Percentiles rank a stretch among this genome's conserved stretches.
phyloP scores from a whole-genome alignment of 2,888 invertebrate genomes.

The Agrochola lota region DNA sequence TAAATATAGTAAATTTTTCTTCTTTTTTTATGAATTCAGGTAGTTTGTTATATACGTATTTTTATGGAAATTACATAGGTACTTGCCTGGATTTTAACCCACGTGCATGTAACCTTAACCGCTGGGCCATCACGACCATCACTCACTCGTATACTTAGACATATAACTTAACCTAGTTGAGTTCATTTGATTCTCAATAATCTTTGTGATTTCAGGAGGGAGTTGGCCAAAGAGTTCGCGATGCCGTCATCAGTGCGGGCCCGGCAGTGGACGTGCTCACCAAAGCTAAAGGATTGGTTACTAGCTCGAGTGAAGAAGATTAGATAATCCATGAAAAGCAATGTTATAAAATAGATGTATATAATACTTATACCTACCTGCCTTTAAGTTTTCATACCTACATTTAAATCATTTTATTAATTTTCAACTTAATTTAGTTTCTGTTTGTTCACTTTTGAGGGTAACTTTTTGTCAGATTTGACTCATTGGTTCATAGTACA shows the following conservation, averaged over 20 bases:
- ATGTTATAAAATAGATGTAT: not conserved
- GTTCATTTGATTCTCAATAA: not conserved
- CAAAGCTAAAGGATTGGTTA: conserved; percentile 57
- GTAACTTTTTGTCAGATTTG: not conserved
- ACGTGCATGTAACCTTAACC: too few relatives aligned
- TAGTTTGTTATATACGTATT: too few relatives aligned
- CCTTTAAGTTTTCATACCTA: not conserved
- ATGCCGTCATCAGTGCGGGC: conserved; percentile 70
- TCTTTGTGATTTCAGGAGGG: conserved; percentile 66
- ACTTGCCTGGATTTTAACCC: too few relatives aligned
- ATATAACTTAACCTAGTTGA: not conserved
- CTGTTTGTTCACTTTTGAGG: not conserved
- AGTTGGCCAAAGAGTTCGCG: conserved; percentile 71
- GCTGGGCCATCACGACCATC: too few relatives aligned
- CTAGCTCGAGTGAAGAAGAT: conserved; percentile 24
- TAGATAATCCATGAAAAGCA: not conserved
- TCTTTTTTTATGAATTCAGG: too few relatives aligned
- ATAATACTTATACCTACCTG: not conserved
- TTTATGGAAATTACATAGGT: too few relatives aligned
- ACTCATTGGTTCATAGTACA: not conserved
- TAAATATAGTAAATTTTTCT: too few relatives aligned
- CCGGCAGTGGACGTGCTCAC: conserved; percentile 69
- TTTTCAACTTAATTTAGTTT: not conserved
- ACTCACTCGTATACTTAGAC: too few relatives aligned
- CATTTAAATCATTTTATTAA: not conserved